Evolutionary conservation across 1,140 invertebrate genomes (phyloP).

Genomic region (Hypsibius dujardini): DNA sequence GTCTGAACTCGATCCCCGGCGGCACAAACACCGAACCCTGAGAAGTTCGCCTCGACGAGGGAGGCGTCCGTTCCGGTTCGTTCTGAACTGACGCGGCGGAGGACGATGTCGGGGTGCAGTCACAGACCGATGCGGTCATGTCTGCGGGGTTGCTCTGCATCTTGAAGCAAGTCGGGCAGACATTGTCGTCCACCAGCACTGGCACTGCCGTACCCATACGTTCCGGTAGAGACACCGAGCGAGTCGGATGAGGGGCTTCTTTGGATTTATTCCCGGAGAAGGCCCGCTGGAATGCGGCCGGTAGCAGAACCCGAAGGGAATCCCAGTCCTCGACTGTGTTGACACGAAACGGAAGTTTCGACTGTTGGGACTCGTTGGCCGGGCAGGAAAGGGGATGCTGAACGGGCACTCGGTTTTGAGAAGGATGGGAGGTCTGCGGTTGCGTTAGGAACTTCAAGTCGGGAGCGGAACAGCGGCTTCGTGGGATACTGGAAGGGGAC

Average conservation of each 20-base stretch:
- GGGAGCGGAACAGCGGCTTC: not conserved
- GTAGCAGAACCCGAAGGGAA: not conserved
- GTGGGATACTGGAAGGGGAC: not conserved
- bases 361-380: not conserved
- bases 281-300: not conserved
- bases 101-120: not conserved
- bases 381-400: not conserved
- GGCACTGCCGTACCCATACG: too few relatives aligned
- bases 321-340: not conserved
- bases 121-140: not conserved
- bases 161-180: not conserved
- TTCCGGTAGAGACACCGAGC: too few relatives aligned
- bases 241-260: too few relatives aligned
- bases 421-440: not conserved
- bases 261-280: not conserved
- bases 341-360: not conserved
- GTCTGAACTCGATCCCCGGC: too few relatives aligned
- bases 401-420: not conserved
- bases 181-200: not conserved
- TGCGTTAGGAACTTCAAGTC: slow-evolving; percentile 1
- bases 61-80: too few relatives aligned
- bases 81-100: too few relatives aligned
- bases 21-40: too few relatives aligned
- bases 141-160: not conserved
- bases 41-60: too few relatives aligned